These are phyloP conservation scores for Andinoacara biseriatus DNA, from an alignment of 2,113 vertebrate genomes.

Conservation along the genomic window DNA sequence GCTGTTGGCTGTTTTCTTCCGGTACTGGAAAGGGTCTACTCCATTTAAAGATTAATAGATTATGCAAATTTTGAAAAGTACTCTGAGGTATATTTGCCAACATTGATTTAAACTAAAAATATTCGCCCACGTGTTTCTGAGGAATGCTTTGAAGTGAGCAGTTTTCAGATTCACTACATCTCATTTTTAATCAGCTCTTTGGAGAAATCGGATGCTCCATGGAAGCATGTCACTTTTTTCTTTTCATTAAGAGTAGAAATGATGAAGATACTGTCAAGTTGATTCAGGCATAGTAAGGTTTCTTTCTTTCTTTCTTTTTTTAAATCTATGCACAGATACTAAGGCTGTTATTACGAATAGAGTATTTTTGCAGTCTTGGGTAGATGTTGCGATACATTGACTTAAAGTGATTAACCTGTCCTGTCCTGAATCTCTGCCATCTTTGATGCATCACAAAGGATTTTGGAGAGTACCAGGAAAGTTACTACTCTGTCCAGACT, in stretches of 20 bases:
- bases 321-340: background rate
- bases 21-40: conserved; percentile 5
- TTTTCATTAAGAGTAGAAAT: conserved; percentile 35
- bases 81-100: conserved; percentile 51
- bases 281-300: conserved; percentile 10
- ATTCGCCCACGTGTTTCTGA: conserved; percentile 24
- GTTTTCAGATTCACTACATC: conserved; percentile 24
- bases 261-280: conserved; percentile 24
- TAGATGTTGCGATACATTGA: conserved; percentile 1
- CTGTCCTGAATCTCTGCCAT: conserved; percentile 24
- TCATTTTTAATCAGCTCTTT: conserved; percentile 51
- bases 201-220: conserved; percentile 9
- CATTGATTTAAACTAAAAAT: conserved; percentile 52
- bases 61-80: conserved; percentile 38
- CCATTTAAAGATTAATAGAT: conserved; percentile 55
- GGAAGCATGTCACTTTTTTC: conserved; percentile 19
- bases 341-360: background rate
- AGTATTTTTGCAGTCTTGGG: background rate
- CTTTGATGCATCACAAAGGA: conserved; percentile 79
- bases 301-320: background rate
- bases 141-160: conserved; percentile 45
- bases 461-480: conserved; percentile 99
- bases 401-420: background rate
- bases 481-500: conserved; percentile 98
- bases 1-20: conserved; percentile 32